phyloP scores from a whole-genome alignment of 2,888 invertebrate genomes.

The Apamea epomidion region DNA sequence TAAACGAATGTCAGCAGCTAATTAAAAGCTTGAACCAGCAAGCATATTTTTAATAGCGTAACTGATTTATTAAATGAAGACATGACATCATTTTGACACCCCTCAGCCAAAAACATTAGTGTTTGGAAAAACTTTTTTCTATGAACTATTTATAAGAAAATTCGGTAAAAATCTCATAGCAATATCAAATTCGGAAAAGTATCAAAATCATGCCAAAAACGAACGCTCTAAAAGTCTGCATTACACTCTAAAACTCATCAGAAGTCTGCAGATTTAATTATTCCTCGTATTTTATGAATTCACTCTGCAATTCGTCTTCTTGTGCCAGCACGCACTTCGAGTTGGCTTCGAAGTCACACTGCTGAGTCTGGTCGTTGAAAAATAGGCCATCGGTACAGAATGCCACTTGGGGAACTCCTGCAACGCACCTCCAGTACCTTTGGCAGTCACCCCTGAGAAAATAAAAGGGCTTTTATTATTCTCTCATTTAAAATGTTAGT shows the following conservation, averaged over 20 bases:
- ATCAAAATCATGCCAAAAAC: not conserved
- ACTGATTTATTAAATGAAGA: not conserved
- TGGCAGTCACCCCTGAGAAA: conserved; percentile 84
- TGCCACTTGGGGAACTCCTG: conserved; percentile 74
- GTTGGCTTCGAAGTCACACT: conserved; percentile 87
- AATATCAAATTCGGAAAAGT: not conserved
- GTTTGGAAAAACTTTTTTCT: not conserved
- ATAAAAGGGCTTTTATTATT: not conserved
- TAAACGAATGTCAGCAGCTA: not conserved
- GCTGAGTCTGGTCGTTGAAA: conserved; percentile 82
- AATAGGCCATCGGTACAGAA: conserved; percentile 85
- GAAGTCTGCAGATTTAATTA: conserved; percentile 34
- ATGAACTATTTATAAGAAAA: not conserved
- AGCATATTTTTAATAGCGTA: not conserved
- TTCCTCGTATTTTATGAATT: conserved; percentile 81
- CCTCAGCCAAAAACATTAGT: not conserved
- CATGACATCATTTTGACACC: conserved; percentile 4
- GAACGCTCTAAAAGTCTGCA: conserved; percentile 19
- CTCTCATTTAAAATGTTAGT: not conserved
- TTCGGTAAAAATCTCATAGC: not conserved
- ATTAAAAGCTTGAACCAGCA: conserved; percentile 27
- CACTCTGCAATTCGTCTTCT: conserved; percentile 80
- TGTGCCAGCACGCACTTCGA: conserved; percentile 74
- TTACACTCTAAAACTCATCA: conserved; percentile 21
- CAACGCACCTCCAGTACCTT: conserved; percentile 82